Evolutionary conservation across 2,888 invertebrate species (phyloP).

Genomic region (Coelopa pilipes): DNA sequence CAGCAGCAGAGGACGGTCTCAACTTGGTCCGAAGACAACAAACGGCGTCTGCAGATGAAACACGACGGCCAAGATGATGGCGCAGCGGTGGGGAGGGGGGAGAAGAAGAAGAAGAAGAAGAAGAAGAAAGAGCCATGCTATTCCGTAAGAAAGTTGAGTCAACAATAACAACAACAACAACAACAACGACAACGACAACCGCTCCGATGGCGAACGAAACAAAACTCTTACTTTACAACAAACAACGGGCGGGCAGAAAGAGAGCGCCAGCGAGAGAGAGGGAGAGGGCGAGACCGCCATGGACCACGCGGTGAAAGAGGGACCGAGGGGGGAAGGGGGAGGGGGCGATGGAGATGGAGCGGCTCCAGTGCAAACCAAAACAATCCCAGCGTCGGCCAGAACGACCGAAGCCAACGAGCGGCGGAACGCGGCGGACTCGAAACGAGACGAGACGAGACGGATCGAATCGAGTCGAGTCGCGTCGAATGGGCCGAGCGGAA

Average conservation of each 20-base stretch:
- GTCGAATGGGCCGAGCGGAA: neutral
- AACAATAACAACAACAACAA: neutral
- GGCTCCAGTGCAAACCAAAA: slow-evolving; percentile 23
- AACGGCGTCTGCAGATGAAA: neutral
- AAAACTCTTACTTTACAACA: slow-evolving; percentile 36
- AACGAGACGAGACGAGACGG: slow-evolving; percentile 17
- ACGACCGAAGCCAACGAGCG: neutral
- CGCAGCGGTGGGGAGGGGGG: too few relatives aligned
- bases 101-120: slow-evolving; percentile 6
- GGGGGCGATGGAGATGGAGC: slow-evolving; percentile 1
- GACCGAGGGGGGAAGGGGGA: too few relatives aligned
- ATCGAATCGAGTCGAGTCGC: slow-evolving; percentile 14
- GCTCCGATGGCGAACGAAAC: neutral
- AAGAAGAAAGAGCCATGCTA: neutral
- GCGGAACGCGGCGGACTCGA: slow-evolving; percentile 18
- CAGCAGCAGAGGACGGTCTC: neutral
- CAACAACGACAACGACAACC: too few relatives aligned
- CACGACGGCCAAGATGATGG: too few relatives aligned
- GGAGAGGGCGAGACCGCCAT: too few relatives aligned
- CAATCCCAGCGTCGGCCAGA: slow-evolving; percentile 8
- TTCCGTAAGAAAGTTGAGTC: slow-evolving; percentile 25
- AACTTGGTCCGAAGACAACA: neutral
- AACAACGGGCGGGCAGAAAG: slow-evolving; percentile 9
- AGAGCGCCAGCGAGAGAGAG: neutral
- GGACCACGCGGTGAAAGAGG: too few relatives aligned